These are phyloP conservation scores for Clavelina lepadiformis DNA, from an alignment of 23 tunicate species.

Conservation along the genomic window DNA sequence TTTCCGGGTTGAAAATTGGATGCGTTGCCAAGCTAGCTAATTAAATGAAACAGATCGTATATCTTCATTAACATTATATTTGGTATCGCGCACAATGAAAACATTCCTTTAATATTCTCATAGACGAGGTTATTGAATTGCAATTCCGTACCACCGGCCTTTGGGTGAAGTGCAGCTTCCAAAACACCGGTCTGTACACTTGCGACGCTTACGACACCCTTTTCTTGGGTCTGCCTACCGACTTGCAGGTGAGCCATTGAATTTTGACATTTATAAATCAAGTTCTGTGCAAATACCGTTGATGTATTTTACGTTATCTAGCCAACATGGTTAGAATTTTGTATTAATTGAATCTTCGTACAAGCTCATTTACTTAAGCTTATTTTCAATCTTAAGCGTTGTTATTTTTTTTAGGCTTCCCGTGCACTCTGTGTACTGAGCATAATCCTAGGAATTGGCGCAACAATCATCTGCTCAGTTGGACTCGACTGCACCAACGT, in stretches of 20 bases:
- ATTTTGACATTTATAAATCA: too few relatives aligned
- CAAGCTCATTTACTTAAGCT: not conserved
- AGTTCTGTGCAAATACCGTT: too few relatives aligned
- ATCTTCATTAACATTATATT: too few relatives aligned
- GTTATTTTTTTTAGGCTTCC: constrained; percentile 48
- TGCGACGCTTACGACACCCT: constrained; percentile 90
- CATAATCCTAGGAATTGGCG: constrained; percentile 53
- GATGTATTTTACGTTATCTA: too few relatives aligned
- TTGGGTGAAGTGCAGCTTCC: constrained; percentile 74
- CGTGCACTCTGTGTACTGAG: constrained; percentile 51
- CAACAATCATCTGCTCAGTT: constrained; percentile 13
- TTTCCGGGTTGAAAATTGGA: too few relatives aligned
- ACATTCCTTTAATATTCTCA: not conserved
- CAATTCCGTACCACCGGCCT: constrained; percentile 63
- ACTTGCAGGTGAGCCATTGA: constrained; percentile 67
- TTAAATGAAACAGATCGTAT: too few relatives aligned
- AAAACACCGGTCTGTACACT: constrained; percentile 84
- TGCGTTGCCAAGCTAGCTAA: too few relatives aligned
- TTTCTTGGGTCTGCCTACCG: constrained; percentile 83
- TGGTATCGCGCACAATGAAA: not conserved
- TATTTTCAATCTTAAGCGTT: too few relatives aligned
- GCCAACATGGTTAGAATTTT: too few relatives aligned
- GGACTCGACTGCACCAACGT: constrained; percentile 87
- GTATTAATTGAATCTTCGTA: not conserved
- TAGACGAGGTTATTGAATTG: constrained; percentile 84